phyloP scores from a whole-genome alignment of 2,888 invertebrate species.

The Parnassius mnemosyne region DNA sequence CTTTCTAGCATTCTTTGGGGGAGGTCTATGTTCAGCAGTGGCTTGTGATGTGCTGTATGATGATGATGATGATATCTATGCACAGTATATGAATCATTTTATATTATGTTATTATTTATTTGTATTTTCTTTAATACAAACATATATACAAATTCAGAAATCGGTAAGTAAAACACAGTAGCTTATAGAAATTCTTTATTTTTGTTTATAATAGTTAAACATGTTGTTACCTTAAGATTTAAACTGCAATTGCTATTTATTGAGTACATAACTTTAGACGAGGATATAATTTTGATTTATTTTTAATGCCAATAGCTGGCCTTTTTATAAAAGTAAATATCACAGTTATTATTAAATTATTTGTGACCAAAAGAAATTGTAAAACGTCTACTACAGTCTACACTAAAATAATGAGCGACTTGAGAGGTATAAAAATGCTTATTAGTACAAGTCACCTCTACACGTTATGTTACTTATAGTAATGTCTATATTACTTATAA shows the following conservation, averaged over 20 bases:
- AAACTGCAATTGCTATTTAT: slow-evolving; percentile 36
- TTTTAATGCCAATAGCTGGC: slow-evolving; percentile 71
- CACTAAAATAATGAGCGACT: slow-evolving; percentile 50
- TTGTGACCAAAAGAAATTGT: slow-evolving; percentile 70
- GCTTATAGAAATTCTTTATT: slow-evolving; percentile 42
- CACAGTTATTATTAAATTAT: slow-evolving; percentile 78
- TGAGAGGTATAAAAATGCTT: slow-evolving; percentile 41
- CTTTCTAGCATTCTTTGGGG: no score
- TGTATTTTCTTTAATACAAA: no score
- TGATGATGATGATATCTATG: no score
- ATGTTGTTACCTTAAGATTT: slow-evolving; percentile 25
- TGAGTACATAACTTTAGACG: slow-evolving; percentile 34
- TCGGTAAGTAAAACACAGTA: slow-evolving; percentile 14
- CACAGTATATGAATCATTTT: no score
- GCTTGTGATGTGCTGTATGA: no score
- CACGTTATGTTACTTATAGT: slow-evolving; percentile 29
- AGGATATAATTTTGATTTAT: slow-evolving; percentile 53
- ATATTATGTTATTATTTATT: no score
- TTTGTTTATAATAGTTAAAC: slow-evolving; percentile 28
- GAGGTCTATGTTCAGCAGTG: no score
- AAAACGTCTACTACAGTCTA: slow-evolving; percentile 48
- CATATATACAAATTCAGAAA: no score
- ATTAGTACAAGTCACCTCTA: slow-evolving; percentile 41
- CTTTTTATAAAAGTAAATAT: slow-evolving; percentile 77
- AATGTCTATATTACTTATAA: slow-evolving; percentile 38